Evolutionary conservation across 2,113 vertebrate species (phyloP), one percentile per base, ranked within the genome.

Genomic region (rat (Rattus norvegicus)): DNA sequence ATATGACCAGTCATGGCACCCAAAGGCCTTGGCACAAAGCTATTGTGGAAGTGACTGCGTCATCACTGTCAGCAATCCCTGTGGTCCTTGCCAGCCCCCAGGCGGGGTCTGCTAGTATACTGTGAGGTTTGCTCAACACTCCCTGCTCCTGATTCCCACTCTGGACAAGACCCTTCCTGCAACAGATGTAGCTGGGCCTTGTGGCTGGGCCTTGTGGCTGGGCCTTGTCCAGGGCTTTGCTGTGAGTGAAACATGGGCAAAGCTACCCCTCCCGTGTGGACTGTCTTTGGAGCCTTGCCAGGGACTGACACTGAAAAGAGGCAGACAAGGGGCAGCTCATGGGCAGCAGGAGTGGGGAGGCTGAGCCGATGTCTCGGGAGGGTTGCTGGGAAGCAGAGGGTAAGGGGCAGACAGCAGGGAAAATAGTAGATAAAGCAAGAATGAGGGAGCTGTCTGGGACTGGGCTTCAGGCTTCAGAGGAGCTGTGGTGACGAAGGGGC

Each of bases 161-260:
- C 36, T 65, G 6, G 63, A n/a, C 63, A 9, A 65, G 59, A 67
- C 52, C 36, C 0, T 47, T 28, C 76, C 80, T 86, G 80, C 70
- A 86, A 91, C 90, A 94, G 96, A 94, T 96, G 72, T 88, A 91
- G 75, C n/a, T n/a, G n/a, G n/a, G n/a, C n/a, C n/a, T n/a, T n/a
- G n/a, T n/a, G n/a, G n/a, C 80, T 88, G 76, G 83, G 77, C 39
- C 69, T 12, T 59, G 49, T 39, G 81, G 6, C 90, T 95, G 90
- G 70, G 88, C 56, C 61, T 49, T 33, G 49, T 85, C 76, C 73
- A 92, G 77, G 95, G 47, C 89, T 93, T 77, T 36, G 63, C 61
- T 83, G 81, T 54, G 93, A 94, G 52, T 47, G 95, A 96, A 67
- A 92, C 76, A 20, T 61, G 80, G 96, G 39, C 92, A 85, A 43